phyloP scores from a whole-genome alignment of 2,888 invertebrate species.

The Caenorhabditis zanzibari region DNA sequence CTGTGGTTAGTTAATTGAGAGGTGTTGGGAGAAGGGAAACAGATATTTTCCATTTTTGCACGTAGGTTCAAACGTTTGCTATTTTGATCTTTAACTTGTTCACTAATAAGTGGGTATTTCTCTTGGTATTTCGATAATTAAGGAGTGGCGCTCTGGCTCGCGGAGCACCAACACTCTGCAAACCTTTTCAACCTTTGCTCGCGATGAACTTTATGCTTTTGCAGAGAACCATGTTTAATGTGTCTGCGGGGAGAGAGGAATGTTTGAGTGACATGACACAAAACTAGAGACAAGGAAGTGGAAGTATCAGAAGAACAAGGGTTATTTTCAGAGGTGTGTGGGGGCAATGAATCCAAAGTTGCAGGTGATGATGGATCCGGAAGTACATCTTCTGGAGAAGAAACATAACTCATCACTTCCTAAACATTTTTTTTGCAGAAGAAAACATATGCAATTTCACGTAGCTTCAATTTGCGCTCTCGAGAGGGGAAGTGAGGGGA shows the following conservation, averaged over 20 bases:
- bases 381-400: neutral
- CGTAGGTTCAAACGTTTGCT: neutral
- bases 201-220: conserved; percentile 34
- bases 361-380: conserved; percentile 8
- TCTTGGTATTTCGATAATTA: neutral
- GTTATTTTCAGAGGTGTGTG: conserved; percentile 14
- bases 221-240: conserved; percentile 29
- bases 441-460: too few species aligned
- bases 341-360: neutral
- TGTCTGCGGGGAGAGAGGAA: conserved; percentile 23
- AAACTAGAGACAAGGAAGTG: conserved; percentile 29
- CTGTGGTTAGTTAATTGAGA: neutral
- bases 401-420: neutral
- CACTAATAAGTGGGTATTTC: neutral
- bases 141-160: neutral
- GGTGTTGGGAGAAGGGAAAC: neutral
- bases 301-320: conserved; percentile 28
- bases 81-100: neutral
- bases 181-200: conserved; percentile 37
- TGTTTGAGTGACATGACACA: conserved; percentile 26
- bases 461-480: too few species aligned
- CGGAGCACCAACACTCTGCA: conserved; percentile 9
- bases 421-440: too few species aligned
- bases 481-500: too few species aligned
- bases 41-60: neutral